Conservation (phyloP, 2,888 invertebrate species). For the Ochlodes sylvanus region DNA sequence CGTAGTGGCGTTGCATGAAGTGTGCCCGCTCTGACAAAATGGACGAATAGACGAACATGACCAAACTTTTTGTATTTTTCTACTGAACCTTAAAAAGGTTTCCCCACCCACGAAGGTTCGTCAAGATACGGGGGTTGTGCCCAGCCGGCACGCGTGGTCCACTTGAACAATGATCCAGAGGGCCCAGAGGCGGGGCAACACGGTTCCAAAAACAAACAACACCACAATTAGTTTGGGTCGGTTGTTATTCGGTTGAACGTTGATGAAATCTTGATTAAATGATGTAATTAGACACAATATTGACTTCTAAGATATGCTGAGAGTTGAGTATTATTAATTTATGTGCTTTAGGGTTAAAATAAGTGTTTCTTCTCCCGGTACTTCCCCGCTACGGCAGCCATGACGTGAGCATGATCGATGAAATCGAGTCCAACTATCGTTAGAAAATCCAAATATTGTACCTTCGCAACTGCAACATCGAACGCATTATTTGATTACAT, state of each 20-base stretch:
- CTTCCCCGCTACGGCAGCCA: too few species aligned
- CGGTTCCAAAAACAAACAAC: background rate
- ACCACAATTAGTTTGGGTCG: background rate
- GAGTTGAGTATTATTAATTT: too few species aligned
- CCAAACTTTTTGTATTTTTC: background rate
- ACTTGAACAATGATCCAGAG: background rate
- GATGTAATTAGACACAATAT: background rate
- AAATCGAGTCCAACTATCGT: too few species aligned
- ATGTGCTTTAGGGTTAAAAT: too few species aligned
- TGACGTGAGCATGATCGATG: too few species aligned
- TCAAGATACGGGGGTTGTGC: constrained; percentile 34
- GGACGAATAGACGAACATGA: background rate
- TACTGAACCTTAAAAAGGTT: constrained; percentile 50
- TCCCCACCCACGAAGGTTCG: constrained; percentile 59
- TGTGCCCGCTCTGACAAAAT: too few species aligned
- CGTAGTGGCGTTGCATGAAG: too few species aligned
- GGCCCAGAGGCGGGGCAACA: background rate
- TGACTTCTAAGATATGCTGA: too few species aligned
- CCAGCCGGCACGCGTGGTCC: constrained; percentile 54
- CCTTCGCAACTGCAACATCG: too few species aligned
- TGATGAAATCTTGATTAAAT: background rate
- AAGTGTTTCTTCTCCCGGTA: too few species aligned
- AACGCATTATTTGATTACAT: too few species aligned
- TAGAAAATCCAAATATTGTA: too few species aligned
- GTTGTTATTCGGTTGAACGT: background rate